These are phyloP conservation scores for Poeciliopsis retropinna DNA, from an alignment of 2,113 vertebrate species.

Conservation along the genomic window DNA sequence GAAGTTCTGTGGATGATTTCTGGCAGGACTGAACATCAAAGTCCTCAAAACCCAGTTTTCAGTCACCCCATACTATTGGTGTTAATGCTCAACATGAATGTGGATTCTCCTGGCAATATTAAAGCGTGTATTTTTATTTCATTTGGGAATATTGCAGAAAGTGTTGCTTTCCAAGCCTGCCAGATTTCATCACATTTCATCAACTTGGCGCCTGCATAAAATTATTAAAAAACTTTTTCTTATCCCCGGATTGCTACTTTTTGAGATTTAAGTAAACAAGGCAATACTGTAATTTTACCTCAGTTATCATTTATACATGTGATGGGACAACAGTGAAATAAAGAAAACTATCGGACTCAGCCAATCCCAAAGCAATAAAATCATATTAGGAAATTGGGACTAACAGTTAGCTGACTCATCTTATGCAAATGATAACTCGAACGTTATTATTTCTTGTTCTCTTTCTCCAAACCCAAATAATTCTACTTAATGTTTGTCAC, in stretches of 20 bases:
- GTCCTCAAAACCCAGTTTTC: conserved; percentile 1
- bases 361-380: not conserved
- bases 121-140: not conserved
- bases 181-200: not conserved
- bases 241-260: not conserved
- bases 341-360: not conserved
- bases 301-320: not conserved
- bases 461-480: no score
- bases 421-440: not conserved
- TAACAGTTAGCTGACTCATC: not conserved
- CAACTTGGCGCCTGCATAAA: not conserved
- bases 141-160: not conserved
- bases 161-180: not conserved
- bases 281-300: not conserved
- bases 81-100: not conserved
- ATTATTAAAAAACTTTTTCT: not conserved
- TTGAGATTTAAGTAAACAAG: not conserved
- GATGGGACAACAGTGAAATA: not conserved
- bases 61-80: not conserved
- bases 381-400: not conserved
- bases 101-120: not conserved
- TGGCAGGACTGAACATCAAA: not conserved
- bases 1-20: not conserved
- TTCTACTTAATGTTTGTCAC: no score
- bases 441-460: not conserved